Conservation (phyloP, 2,113 vertebrate species). For the Epinephelus fuscoguttatus region DNA sequence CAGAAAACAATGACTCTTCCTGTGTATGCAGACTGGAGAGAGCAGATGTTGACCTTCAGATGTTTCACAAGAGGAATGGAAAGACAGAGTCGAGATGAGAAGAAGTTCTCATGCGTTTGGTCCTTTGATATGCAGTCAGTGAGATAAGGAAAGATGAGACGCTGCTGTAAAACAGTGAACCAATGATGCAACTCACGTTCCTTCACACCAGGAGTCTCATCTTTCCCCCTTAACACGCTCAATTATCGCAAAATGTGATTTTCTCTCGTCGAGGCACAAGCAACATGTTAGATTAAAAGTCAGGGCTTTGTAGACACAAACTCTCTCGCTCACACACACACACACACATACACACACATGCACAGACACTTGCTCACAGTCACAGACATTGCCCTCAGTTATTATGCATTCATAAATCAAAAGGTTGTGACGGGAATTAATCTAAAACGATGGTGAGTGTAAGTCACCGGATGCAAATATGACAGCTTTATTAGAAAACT, state of each 20-base stretch:
- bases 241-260: constrained; percentile 65
- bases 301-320: constrained; percentile 39
- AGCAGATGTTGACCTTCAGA: constrained; percentile 51
- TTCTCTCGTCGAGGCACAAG: constrained; percentile 46
- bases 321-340: not conserved
- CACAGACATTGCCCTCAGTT: constrained; percentile 66
- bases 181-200: constrained; percentile 36
- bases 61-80: constrained; percentile 11
- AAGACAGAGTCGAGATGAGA: constrained; percentile 39
- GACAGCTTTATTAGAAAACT: constrained; percentile 83
- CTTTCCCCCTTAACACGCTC: constrained; percentile 56
- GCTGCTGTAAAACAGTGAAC: constrained; percentile 33
- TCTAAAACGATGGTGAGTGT: constrained; percentile 76
- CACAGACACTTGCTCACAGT: constrained; percentile 18
- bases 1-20: not conserved
- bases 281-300: constrained; percentile 69
- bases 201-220: constrained; percentile 45
- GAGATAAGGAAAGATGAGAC: constrained; percentile 58
- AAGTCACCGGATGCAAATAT: constrained; percentile 81
- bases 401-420: constrained; percentile 80
- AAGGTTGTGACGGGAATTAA: constrained; percentile 79
- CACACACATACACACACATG: not conserved
- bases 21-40: not conserved
- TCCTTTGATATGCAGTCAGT: constrained; percentile 36
- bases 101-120: not conserved